Conservation (phyloP, 2,113 vertebrate genomes). For the Heterotis niloticus region DNA sequence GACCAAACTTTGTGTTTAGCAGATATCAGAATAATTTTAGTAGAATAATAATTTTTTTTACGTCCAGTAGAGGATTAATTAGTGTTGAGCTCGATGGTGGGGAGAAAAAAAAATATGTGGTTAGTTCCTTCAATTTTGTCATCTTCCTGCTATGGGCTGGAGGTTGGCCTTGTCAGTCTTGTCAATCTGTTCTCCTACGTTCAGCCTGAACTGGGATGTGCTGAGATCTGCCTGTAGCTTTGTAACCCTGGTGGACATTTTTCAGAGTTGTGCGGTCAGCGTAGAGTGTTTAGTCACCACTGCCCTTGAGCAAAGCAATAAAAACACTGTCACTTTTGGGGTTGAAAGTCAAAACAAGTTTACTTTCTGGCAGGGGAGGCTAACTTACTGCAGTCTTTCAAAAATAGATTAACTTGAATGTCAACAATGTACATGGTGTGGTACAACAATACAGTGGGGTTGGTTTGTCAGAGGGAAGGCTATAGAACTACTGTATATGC, state of each 20-base stretch:
- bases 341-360: neutral
- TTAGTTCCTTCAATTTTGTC: no score
- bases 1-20: no score
- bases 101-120: no score
- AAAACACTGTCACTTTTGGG: neutral
- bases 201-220: neutral
- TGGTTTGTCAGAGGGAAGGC: neutral
- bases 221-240: no score
- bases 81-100: no score
- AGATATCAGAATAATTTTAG: no score
- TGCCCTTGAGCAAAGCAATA: neutral
- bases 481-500: no score
- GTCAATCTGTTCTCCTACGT: neutral
- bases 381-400: neutral
- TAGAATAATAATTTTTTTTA: no score
- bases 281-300: neutral
- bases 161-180: no score
- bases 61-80: no score
- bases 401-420: slow-evolving; percentile 1
- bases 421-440: neutral
- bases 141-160: no score
- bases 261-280: neutral
- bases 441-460: neutral
- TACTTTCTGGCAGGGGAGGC: neutral
- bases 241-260: no score